Base-by-base conservation (phyloP, 2,888 invertebrate genomes). In the Pollenia labialis region DNA sequence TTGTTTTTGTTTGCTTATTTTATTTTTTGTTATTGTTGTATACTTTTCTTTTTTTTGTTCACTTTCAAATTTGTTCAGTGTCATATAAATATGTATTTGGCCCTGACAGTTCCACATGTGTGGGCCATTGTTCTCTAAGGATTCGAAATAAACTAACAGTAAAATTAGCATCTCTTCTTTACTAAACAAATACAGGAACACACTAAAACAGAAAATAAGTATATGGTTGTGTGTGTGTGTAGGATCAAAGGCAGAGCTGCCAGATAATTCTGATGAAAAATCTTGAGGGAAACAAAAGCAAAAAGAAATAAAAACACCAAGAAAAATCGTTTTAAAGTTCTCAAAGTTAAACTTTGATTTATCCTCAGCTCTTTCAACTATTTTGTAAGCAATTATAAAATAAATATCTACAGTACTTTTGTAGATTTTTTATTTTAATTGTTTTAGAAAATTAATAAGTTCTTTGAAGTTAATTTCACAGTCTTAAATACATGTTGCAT, bases 81-180 rank as follows among this genome's bases (percentile, higher is more conserved):
- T 79, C 85, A 86, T 79, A 86, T 80, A 82, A 85, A 85, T 79
- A 79, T 60, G 68, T 80, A 86, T 79, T 79, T 82, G 79, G 68
- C 62, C 72, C 77, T 80, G 85, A 82, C 85, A 82, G 79, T 60
- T 79, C 14, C 48, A 42, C 48, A 74, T 82, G 46, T 86, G 52
- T 75, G 75, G 75, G 62, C 80, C 48, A 76, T 80, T 83, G 82
- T 80, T 56, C 83, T 86, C 83, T 46, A 23, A 80, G 76, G 71
- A 71, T 58, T 71, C 66, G 16, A 83, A 82, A 79, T 74, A 82
- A 81, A 85, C 60, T 50, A 48, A 48, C 46, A 69, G 54, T 18
- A 81, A 54, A 76, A 52, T 82, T 46, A 42, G 44, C 48, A 62
- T 86, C 32, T 69, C n/a, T 44, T 68, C 42, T 81, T 16, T 32